Conservation (phyloP, 2,797 vertebrate species). For the Chiloscyllium punctatum region DNA sequence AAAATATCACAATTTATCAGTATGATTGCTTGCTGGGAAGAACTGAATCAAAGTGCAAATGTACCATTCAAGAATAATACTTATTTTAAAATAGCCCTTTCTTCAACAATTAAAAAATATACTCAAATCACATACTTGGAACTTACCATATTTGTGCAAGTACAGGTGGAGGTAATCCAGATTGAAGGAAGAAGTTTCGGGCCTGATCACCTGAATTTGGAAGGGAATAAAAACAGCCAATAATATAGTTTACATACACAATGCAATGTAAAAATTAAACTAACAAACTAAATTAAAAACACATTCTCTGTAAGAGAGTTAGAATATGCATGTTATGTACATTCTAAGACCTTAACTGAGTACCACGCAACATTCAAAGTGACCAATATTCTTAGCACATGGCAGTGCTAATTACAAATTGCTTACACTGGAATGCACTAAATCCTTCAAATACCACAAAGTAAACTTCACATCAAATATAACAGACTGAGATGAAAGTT, state of each 20-base stretch:
- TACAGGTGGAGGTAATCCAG: slow-evolving; percentile 69
- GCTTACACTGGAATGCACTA: not conserved
- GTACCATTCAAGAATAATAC: not conserved
- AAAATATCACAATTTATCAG: not conserved
- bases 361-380: not conserved
- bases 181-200: slow-evolving; percentile 81
- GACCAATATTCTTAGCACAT: not conserved
- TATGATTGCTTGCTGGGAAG: not conserved
- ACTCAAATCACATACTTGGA: not conserved
- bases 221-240: slow-evolving; percentile 37
- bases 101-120: not conserved
- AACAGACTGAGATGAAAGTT: not conserved
- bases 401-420: not conserved
- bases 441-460: not conserved
- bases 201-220: slow-evolving; percentile 85
- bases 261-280: no score
- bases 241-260: not conserved
- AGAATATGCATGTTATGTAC: not conserved
- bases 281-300: no score
- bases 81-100: not conserved
- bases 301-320: no score
- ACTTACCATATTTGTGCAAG: slow-evolving; percentile 98
- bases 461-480: not conserved
- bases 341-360: not conserved
- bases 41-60: not conserved